These are phyloP conservation scores for Cylindroiulus punctatus DNA, from an alignment of 2,888 invertebrate species.

Conservation along the genomic window DNA sequence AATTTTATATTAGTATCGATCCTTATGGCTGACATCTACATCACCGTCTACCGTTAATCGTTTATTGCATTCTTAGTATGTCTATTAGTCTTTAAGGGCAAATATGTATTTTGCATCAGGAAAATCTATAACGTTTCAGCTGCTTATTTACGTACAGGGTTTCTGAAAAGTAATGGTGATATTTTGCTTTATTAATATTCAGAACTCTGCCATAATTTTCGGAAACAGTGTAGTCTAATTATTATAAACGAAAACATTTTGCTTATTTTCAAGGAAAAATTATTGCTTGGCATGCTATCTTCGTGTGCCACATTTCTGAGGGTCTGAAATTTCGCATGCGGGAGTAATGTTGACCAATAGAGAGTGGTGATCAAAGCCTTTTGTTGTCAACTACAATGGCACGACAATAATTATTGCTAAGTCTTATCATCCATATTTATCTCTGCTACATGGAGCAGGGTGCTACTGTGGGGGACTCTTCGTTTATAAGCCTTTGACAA, in stretches of 20 bases:
- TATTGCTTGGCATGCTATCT: not conserved
- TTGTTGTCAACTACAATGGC: conserved; percentile 34
- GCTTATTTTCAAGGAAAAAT: not conserved
- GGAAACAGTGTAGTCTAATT: too few species aligned
- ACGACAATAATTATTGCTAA: conserved; percentile 16
- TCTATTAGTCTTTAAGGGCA: too few species aligned
- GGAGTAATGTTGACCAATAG: not conserved
- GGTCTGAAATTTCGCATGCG: not conserved
- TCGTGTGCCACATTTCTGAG: not conserved
- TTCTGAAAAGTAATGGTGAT: too few species aligned
- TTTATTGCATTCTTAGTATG: too few species aligned
- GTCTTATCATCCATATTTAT: conserved; percentile 38
- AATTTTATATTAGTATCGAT: not conserved
- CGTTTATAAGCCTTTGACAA: conserved; percentile 48
- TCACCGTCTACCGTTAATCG: too few species aligned
- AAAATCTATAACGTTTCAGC: too few species aligned
- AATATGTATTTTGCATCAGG: too few species aligned
- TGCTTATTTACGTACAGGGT: too few species aligned
- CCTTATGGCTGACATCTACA: too few species aligned
- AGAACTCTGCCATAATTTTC: too few species aligned
- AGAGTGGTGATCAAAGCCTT: conserved; percentile 19
- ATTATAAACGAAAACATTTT: not conserved
- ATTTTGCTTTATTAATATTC: too few species aligned
- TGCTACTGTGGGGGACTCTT: conserved; percentile 34
- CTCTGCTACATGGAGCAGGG: conserved; percentile 31